Evolutionary conservation across 2,797 vertebrate species (phyloP).

Genomic region (Chelon auratus): DNA sequence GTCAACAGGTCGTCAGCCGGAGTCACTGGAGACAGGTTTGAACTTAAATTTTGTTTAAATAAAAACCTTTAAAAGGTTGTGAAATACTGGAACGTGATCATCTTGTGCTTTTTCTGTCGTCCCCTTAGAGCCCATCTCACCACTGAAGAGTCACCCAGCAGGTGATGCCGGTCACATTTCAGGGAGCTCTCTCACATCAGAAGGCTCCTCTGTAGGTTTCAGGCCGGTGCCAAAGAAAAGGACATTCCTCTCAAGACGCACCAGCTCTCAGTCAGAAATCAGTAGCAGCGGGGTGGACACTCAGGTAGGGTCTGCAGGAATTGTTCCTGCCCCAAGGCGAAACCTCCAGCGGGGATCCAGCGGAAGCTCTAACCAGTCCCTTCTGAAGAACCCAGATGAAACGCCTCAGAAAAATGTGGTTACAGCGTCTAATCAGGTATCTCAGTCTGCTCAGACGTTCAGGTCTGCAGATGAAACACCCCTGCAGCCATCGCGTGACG

Average conservation of each 20-base stretch:
- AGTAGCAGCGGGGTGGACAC: constrained; percentile 33
- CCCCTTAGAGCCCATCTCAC: constrained; percentile 73
- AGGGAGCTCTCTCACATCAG: constrained; percentile 63
- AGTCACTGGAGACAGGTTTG: constrained; percentile 63
- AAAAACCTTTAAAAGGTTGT: constrained; percentile 2
- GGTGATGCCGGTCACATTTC: constrained; percentile 65
- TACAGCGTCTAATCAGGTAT: constrained; percentile 22
- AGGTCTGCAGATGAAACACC: constrained; percentile 23
- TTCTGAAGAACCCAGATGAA: constrained; percentile 63
- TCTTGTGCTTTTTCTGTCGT: constrained; percentile 50
- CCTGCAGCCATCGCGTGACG: constrained; percentile 27
- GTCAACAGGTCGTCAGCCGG: constrained; percentile 30
- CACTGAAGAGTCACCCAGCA: constrained; percentile 67
- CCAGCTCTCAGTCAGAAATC: constrained; percentile 70
- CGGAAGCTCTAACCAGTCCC: constrained; percentile 87
- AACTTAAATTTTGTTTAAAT: not conserved
- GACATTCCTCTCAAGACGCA: constrained; percentile 83
- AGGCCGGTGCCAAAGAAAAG: constrained; percentile 92
- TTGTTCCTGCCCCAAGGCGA: constrained; percentile 74
- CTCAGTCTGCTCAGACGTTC: constrained; percentile 18
- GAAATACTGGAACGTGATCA: not conserved
- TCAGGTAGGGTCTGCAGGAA: constrained; percentile 55
- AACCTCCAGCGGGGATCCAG: constrained; percentile 87
- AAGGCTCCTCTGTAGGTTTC: constrained; percentile 67
- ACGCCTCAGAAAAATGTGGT: constrained; percentile 33